Conservation (phyloP, 2,113 vertebrate species). For the Erythrocercus mccallii region DNA sequence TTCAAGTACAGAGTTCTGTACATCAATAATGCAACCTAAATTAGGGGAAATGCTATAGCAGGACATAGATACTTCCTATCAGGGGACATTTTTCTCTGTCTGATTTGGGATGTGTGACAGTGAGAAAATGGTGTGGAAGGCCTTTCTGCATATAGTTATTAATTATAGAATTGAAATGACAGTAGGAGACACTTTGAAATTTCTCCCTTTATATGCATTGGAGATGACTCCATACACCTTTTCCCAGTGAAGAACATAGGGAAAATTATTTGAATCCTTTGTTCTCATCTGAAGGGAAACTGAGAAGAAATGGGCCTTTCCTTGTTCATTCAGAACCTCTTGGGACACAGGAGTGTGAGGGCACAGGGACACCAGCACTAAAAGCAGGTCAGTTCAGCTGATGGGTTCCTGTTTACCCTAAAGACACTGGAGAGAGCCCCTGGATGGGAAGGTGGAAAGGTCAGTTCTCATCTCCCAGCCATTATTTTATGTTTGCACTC, state of each 20-base stretch:
- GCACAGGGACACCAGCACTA: neutral
- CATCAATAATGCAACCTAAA: conserved; percentile 59
- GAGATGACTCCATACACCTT: neutral
- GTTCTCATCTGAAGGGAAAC: neutral
- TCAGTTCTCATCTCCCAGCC: neutral
- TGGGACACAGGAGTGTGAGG: neutral
- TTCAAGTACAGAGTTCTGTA: conserved; percentile 29
- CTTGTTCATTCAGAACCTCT: neutral
- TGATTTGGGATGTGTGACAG: neutral
- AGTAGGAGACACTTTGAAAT: neutral
- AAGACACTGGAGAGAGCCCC: neutral
- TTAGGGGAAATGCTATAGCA: conserved; percentile 19
- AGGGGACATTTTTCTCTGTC: conserved; percentile 14
- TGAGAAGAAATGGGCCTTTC: neutral
- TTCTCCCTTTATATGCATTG: neutral
- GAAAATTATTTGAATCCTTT: neutral
- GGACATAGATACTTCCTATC: conserved; percentile 26
- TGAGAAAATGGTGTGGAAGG: neutral
- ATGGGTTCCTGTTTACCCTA: neutral
- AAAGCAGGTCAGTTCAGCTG: neutral
- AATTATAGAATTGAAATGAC: neutral
- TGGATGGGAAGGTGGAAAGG: neutral
- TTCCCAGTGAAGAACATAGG: neutral
- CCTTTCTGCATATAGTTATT: neutral
- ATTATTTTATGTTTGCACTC: neutral